Evolutionary conservation across 2,888 invertebrate genomes (phyloP).

Genomic region (Polymixis flavicincta): DNA sequence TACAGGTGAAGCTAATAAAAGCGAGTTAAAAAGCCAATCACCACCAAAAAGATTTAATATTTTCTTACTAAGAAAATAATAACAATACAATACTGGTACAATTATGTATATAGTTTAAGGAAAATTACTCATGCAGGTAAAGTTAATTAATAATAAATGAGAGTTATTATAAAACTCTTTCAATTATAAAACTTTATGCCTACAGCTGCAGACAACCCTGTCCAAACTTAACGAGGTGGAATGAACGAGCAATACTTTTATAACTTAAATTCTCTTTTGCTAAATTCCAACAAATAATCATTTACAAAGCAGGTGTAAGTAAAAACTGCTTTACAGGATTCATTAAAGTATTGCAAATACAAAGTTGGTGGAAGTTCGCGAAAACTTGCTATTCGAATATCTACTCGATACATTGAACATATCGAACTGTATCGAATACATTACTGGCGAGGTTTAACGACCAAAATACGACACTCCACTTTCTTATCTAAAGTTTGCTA

Average conservation of each 20-base stretch:
- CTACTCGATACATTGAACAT: conserved; percentile 26
- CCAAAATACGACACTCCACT: conserved; percentile 58
- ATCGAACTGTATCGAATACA: conserved; percentile 60
- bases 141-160: not conserved
- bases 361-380: conserved; percentile 46
- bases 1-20: too few species aligned
- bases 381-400: conserved; percentile 57
- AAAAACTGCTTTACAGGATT: conserved; percentile 41
- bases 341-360: conserved; percentile 43
- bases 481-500: conserved; percentile 59
- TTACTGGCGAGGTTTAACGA: conserved; percentile 61
- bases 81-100: not conserved
- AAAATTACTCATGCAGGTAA: not conserved
- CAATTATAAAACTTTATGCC: not conserved
- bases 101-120: not conserved
- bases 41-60: too few species aligned
- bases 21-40: too few species aligned
- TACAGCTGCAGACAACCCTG: conserved; percentile 9
- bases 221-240: conserved; percentile 23
- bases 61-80: not conserved
- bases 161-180: conserved; percentile 8
- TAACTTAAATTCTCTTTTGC: conserved; percentile 6
- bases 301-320: conserved; percentile 32
- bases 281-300: not conserved
- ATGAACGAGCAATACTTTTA: conserved; percentile 5